Base-by-base conservation (phyloP, 2,888 invertebrate genomes). In the Drosophila atroscutellata region DNA sequence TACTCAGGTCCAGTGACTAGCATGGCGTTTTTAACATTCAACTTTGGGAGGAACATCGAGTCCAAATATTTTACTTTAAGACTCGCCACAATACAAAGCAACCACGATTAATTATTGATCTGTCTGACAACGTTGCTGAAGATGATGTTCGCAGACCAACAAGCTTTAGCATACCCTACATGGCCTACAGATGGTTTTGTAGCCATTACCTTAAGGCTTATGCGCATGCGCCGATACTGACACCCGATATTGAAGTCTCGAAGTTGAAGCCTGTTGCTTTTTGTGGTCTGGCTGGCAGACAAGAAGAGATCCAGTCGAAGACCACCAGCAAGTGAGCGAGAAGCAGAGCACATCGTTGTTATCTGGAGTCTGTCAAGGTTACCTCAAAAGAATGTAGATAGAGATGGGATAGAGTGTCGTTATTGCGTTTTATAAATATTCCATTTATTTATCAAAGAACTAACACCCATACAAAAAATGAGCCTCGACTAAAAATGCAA, bases 371-470 rank as follows among this genome's bases (percentile, higher is more conserved):
- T 45, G 58, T 58, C 64, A 37, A 59, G 63, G 39, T 3, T 63
- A 36, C n/a, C 26, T 49, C n/a, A 37, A 24, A 45, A 24, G 15
- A 24, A 15, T 8, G 15, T 15, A 2, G 45, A 45, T 36, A 13
- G 52, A 8, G n/a, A 37, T 55, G 51, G 5, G 3, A n/a, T 20
- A 5, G 20, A 24, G 24, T 62, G 30, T 3, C 15, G 4, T 15
- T 15, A 28, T 34, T 50, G 56, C 26, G 18, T 45, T 52, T 66
- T 75, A 73, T 59, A 85, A 83, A 84, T 86, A 66, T 59, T 79
- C 73, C 80, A 75, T 89, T 85, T 89, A 89, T 85, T 85, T 86
- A 85, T 89, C 69, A 80, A 72, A 76, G 67, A 58, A 24, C 39
- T 61, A 72, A 75, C 65, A 89, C 89, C 80, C 87, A 86, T 84